A percentile compares a stretch with the other conserved stretches of the same genome.
Conservation (phyloP, 2,113 vertebrate species). For the Ctenomys sociabilis region DNA sequence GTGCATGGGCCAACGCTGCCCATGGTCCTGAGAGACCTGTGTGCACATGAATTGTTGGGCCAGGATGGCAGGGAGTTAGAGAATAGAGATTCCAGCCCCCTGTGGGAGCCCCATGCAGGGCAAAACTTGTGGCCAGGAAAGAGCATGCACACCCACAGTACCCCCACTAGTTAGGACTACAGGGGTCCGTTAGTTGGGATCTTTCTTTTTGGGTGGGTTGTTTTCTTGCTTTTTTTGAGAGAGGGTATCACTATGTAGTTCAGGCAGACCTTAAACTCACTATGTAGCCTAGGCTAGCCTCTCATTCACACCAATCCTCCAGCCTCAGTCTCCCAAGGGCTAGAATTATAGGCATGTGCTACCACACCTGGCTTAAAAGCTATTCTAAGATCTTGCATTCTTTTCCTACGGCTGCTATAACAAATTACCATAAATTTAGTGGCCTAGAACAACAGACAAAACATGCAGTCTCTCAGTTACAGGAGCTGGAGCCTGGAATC, state of each 20-base stretch:
- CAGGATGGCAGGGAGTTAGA: not conserved
- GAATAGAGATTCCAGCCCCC: not conserved
- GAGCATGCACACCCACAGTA: rapidly evolving
- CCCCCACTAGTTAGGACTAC: not conserved
- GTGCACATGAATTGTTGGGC: too few species aligned
- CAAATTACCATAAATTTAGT: not conserved
- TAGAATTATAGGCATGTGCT: not conserved
- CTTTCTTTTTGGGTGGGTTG: not conserved
- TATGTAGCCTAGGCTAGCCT: not conserved
- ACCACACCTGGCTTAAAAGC: not conserved
- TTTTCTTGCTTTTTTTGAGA: not conserved
- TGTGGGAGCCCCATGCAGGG: not conserved
- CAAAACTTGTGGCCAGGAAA: not conserved
- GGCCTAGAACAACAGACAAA: not conserved
- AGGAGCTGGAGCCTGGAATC: not conserved
- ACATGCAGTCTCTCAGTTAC: not conserved
- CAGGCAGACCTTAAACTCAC: not conserved
- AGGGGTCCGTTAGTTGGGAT: not conserved
- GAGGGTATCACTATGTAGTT: not conserved
- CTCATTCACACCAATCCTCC: not conserved
- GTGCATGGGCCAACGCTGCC: not conserved
- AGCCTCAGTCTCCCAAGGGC: not conserved
- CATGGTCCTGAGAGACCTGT: not conserved
- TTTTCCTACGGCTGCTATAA: not conserved
- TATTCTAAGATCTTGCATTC: not conserved